Conservation (phyloP, 2,888 invertebrate species). For the Drepana falcataria region DNA sequence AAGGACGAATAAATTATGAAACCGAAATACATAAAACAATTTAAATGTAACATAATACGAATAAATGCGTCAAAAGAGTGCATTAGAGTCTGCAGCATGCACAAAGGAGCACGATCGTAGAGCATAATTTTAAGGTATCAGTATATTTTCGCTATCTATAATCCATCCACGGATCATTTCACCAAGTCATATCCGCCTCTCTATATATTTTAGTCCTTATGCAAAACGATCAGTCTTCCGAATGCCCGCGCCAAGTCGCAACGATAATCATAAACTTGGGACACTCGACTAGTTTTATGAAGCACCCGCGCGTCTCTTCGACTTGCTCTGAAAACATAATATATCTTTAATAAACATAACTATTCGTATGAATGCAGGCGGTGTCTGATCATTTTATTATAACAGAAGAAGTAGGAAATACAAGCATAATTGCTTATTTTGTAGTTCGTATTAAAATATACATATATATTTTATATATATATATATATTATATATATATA, state of each 20-base stretch:
- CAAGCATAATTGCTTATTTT: too few species aligned
- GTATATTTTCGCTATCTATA: not conserved
- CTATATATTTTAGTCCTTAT: constrained; percentile 21
- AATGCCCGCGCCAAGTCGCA: constrained; percentile 30
- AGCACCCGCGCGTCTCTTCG: constrained; percentile 30
- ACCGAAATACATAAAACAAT: too few species aligned
- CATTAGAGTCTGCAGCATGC: not conserved
- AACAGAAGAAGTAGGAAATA: too few species aligned
- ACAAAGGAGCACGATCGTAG: not conserved
- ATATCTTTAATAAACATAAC: constrained; percentile 19
- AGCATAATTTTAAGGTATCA: not conserved
- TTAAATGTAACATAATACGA: too few species aligned
- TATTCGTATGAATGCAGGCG: constrained; percentile 20
- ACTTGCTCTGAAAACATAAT: constrained; percentile 30
- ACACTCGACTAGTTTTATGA: constrained; percentile 49
- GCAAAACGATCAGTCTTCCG: constrained; percentile 30
- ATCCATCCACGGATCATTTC: constrained; percentile 17
- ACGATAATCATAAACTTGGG: constrained; percentile 45
- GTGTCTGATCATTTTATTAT: constrained; percentile 4
- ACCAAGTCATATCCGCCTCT: constrained; percentile 16
- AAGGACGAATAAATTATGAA: not conserved
- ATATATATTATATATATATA: too few species aligned
- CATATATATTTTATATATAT: too few species aligned
- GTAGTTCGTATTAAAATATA: too few species aligned
- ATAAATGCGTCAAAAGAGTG: too few species aligned